Evolutionary conservation across 2,888 invertebrate species (phyloP).

Genomic region (Eupithecia subumbrata): DNA sequence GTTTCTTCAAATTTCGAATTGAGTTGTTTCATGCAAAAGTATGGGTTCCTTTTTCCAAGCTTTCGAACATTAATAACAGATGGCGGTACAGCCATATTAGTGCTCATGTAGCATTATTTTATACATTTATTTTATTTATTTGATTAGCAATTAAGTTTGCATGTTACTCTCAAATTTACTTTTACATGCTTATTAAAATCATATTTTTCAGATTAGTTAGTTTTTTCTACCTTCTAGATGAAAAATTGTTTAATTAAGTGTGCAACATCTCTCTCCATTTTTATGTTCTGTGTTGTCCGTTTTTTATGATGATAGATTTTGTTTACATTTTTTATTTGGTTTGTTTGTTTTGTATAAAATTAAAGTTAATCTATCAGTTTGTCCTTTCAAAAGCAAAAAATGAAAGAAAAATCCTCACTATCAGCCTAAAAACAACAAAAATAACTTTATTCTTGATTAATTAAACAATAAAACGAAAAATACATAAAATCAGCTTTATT

Average conservation of each 20-base stretch:
- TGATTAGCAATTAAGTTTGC: not conserved
- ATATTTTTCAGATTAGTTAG: not conserved
- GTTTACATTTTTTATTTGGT: not conserved
- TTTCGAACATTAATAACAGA: not conserved
- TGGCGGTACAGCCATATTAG: not conserved
- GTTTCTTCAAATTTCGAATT: not conserved
- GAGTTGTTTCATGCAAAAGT: not conserved
- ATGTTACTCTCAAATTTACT: not conserved
- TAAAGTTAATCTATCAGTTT: not conserved
- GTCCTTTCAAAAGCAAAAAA: not conserved
- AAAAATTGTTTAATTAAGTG: not conserved
- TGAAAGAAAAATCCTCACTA: not conserved
- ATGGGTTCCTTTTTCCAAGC: not conserved
- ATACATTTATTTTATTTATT: not conserved
- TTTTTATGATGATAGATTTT: not conserved
- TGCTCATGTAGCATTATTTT: not conserved
- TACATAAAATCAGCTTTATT: not conserved
- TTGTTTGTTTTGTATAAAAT: not conserved
- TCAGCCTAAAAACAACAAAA: not conserved
- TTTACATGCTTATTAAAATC: too few species aligned
- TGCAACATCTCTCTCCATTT: not conserved
- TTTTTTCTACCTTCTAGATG: not conserved
- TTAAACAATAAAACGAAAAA: not conserved
- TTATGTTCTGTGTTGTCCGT: constrained; percentile 2
- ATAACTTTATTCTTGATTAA: not conserved